Conservation (phyloP, 1,140 invertebrate species). For the Halotydeus destructor region DNA sequence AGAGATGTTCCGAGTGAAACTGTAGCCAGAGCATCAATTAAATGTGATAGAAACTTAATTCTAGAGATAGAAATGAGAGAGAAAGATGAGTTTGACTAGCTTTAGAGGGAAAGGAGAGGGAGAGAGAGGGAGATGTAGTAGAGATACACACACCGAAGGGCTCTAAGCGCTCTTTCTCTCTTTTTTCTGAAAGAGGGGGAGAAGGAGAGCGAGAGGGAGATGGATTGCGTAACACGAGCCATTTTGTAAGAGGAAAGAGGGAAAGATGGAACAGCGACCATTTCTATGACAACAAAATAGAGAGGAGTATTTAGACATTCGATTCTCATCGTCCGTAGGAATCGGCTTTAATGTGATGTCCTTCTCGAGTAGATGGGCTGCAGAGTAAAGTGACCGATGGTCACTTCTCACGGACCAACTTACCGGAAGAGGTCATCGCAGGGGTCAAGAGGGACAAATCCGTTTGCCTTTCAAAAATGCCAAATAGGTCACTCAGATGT, state of each 20-base stretch:
- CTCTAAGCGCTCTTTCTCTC: too few species aligned
- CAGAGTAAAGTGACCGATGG: not conserved
- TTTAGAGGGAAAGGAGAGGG: not conserved
- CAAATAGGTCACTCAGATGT: too few species aligned
- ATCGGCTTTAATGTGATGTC: not conserved
- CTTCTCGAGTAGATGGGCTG: not conserved
- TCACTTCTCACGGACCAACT: not conserved
- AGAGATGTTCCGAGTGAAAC: not conserved
- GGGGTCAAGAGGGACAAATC: too few species aligned
- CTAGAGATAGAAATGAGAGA: too few species aligned
- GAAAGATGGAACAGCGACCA: not conserved
- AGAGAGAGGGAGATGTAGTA: slow-evolving; percentile 1
- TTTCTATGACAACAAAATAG: not conserved
- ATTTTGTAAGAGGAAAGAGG: not conserved
- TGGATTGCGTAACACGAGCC: not conserved
- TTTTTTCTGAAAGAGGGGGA: too few species aligned
- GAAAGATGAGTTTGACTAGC: not conserved
- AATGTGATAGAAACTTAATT: not conserved
- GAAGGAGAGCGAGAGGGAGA: not conserved
- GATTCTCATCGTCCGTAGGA: not conserved
- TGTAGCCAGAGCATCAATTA: not conserved
- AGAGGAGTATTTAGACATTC: not conserved
- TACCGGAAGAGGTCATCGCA: too few species aligned
- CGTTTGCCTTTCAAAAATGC: too few species aligned
- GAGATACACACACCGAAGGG: too few species aligned